Evolutionary conservation across 2,888 invertebrate genomes (phyloP).

Genomic region (Hypomecis atomaria): DNA sequence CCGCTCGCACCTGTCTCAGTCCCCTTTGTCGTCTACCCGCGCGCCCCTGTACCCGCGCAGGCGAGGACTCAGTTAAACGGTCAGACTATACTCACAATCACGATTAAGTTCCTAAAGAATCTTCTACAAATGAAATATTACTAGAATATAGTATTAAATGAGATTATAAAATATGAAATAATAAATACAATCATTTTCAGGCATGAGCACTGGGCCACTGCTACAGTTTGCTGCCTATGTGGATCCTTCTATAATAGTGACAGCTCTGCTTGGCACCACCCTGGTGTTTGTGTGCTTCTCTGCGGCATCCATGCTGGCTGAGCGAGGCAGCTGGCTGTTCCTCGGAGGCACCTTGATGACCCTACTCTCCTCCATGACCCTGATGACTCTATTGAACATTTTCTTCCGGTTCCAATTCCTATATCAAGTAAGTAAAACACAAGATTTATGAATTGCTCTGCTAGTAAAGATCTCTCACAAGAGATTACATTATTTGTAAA

Average conservation of each 20-base stretch:
- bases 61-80: too few species aligned
- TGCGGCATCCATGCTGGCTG: slow-evolving; percentile 93
- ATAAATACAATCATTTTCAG: slow-evolving; percentile 69
- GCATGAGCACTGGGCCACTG: slow-evolving; percentile 95
- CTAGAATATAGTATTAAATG: too few species aligned
- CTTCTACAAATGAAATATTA: too few species aligned
- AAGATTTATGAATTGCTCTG: too few species aligned
- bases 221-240: slow-evolving; percentile 91
- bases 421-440: slow-evolving; percentile 86
- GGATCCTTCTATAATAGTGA: slow-evolving; percentile 94
- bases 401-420: slow-evolving; percentile 93
- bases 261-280: slow-evolving; percentile 93
- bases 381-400: slow-evolving; percentile 92
- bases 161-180: not conserved
- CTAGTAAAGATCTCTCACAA: too few species aligned
- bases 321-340: slow-evolving; percentile 94
- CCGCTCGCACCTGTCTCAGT: too few species aligned
- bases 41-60: too few species aligned
- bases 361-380: slow-evolving; percentile 90
- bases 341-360: slow-evolving; percentile 95
- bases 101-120: too few species aligned
- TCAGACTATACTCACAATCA: too few species aligned
- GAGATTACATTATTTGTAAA: too few species aligned
- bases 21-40: too few species aligned
- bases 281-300: slow-evolving; percentile 97